Evolutionary conservation across 2,113 vertebrate species (phyloP), one percentile per base, ranked within the genome.

Genomic region (Tetrax tetrax): DNA sequence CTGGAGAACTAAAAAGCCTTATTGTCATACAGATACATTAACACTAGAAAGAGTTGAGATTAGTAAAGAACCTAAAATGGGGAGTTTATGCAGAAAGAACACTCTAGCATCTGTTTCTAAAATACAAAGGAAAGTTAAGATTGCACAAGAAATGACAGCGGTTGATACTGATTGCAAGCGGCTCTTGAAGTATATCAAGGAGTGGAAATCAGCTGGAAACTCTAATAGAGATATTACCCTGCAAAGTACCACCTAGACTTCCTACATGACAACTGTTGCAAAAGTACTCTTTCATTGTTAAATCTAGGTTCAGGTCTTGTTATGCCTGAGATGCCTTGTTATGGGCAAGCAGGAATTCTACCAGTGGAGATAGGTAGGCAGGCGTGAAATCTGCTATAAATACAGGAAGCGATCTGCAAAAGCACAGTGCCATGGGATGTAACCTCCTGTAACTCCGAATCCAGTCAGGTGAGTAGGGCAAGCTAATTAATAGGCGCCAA

Each of bases 331-430:
- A 28, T 85, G 81, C 25, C 31, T 89, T 82, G 37, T 69, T 77
- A 78, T 25, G 53, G 53, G 47, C 56, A 89, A 79, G 71, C 31
- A 93, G 68, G 60, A 95, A 18, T 54, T 54, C 53, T 54, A 28
- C 53, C 27, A 54, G 17, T 29, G 9, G 27, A 17, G 27, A 54
- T 29, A 54, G 53, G 53, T 29, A 54, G 53, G 27, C 53, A 54
- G 29, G 27, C 29, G 70, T 89, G 78, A 94, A 90, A 93, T 80
- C 61, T 68, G 22, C 69, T 57, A 53, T 61, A 91, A 87, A 80
- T 75, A 91, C 92, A 87, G 48, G 35, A 78, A 84, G 16, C 23
- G 38, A 57, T 84, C 87, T 89, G 80, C 64, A 92, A 93, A 89
- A 88, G 51, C 51, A 41, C 14, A 37, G 9, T 75, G 61, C 27